Conservation (phyloP, 64 coral and sea anemone genomes). For the Astreopora myriophthalma region DNA sequence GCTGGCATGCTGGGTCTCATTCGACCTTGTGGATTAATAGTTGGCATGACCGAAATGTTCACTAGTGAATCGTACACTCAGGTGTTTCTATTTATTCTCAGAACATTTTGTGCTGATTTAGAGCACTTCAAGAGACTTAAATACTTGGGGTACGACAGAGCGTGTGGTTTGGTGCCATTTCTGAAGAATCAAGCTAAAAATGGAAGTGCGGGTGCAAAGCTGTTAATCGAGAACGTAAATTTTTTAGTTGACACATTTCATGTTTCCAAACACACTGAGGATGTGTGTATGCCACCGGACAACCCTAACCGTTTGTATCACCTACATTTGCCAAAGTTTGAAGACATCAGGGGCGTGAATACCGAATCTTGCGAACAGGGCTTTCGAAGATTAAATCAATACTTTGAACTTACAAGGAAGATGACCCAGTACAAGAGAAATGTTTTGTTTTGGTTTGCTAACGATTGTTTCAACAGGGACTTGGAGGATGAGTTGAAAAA, state of each 20-base stretch:
- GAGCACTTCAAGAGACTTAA: constrained; percentile 56
- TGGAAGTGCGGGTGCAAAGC: constrained; percentile 59
- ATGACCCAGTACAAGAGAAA: constrained; percentile 60
- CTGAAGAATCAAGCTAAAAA: constrained; percentile 59
- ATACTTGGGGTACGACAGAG: constrained; percentile 62
- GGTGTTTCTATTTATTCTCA: constrained; percentile 64
- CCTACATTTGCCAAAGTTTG: constrained; percentile 36
- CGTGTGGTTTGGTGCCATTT: constrained; percentile 48
- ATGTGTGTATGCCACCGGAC: constrained; percentile 66
- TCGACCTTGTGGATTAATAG: constrained; percentile 69
- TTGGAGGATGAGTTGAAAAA: not conserved
- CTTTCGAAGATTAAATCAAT: constrained; percentile 59
- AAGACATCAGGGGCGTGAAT: constrained; percentile 48
- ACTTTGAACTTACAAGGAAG: constrained; percentile 73
- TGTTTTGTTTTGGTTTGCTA: constrained; percentile 70
- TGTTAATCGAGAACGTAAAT: constrained; percentile 51
- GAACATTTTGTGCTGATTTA: constrained; percentile 62
- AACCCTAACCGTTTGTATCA: constrained; percentile 67
- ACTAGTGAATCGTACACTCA: constrained; percentile 74
- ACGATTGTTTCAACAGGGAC: constrained; percentile 41
- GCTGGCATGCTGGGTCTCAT: constrained; percentile 74
- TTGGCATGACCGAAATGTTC: constrained; percentile 81
- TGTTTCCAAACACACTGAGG: constrained; percentile 72
- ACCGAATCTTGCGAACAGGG: constrained; percentile 84
- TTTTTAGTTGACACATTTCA: constrained; percentile 85